Evolutionary conservation across 2,797 vertebrate genomes (phyloP).

Genomic region (Falco rusticolus): DNA sequence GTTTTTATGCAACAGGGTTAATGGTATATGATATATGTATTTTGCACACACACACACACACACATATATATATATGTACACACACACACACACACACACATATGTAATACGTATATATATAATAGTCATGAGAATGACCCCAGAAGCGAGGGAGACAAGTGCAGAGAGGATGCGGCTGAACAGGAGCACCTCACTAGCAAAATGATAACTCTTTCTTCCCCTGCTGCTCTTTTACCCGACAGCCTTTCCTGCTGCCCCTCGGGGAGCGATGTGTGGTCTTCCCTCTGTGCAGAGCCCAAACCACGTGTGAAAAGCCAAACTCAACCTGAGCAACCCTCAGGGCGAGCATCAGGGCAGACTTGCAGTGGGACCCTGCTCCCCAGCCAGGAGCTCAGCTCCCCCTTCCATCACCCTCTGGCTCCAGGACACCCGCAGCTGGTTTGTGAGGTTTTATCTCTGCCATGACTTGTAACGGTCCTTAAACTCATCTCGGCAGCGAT

Average conservation of each 20-base stretch:
- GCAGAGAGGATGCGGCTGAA: neutral
- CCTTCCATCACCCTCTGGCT: accelerated
- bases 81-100: no score
- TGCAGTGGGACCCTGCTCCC: neutral
- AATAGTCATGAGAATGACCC: neutral
- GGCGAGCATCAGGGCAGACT: neutral
- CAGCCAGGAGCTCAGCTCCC: neutral
- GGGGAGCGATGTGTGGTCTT: accelerated
- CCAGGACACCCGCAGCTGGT: accelerated
- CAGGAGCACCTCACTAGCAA: neutral
- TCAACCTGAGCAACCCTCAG: accelerated
- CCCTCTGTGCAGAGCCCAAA: neutral
- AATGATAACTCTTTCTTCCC: neutral
- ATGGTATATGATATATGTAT: neutral
- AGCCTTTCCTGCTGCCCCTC: neutral
- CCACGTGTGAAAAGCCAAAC: neutral
- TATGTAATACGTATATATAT: no score
- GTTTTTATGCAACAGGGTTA: neutral
- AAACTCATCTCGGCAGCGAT: neutral
- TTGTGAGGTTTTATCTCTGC: neutral
- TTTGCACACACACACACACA: no score
- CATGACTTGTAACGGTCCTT: accelerated
- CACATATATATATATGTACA: no score
- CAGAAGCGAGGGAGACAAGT: neutral
- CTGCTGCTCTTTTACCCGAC: neutral